Evolutionary conservation across 2,113 vertebrate genomes (phyloP).

Genomic region (Vidua chalybeata): DNA sequence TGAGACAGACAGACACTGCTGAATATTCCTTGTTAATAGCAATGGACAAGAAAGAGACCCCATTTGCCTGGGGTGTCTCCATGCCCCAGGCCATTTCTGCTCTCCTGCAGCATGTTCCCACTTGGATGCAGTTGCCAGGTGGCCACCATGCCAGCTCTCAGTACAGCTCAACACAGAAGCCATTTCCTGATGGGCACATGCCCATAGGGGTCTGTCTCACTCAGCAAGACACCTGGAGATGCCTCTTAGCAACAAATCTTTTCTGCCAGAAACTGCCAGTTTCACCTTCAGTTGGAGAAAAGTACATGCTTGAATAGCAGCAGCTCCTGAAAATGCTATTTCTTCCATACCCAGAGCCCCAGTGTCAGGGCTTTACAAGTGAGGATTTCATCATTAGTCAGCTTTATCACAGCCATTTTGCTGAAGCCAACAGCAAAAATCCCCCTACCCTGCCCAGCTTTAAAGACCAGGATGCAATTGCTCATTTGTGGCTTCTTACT

Average conservation of each 20-base stretch:
- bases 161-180: not conserved
- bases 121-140: fast-evolving
- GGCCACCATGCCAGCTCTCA: not conserved
- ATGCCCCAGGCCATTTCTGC: fast-evolving
- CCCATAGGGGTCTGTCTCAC: not conserved
- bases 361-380: not conserved
- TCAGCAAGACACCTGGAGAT: not conserved
- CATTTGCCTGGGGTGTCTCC: fast-evolving
- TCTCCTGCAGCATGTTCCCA: not conserved
- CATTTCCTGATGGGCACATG: not conserved
- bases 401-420: not conserved
- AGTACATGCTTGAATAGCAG: not conserved
- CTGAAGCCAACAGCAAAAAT: not conserved
- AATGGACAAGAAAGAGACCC: not conserved
- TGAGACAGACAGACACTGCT: not conserved
- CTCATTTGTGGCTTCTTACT: not conserved
- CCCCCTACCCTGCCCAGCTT: not conserved
- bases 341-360: not conserved
- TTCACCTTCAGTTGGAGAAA: not conserved
- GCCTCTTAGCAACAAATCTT: not conserved
- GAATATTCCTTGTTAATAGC: not conserved
- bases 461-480: not conserved
- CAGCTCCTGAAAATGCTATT: not conserved
- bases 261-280: not conserved
- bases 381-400: not conserved